phyloP scores from a whole-genome alignment of 2,113 vertebrate species.

The Nannospalax galili region DNA sequence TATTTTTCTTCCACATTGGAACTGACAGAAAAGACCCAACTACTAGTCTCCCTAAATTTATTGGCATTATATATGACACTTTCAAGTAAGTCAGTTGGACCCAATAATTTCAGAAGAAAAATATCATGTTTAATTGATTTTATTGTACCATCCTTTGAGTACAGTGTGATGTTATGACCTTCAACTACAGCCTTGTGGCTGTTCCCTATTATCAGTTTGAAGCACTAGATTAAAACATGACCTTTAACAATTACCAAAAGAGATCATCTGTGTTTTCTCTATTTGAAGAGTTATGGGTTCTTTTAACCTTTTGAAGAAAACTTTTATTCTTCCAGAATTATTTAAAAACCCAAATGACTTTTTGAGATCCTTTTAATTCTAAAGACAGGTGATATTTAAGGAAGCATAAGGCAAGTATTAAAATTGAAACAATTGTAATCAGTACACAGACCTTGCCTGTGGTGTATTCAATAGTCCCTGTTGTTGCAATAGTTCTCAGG shows the following conservation, averaged over 20 bases:
- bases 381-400: slow-evolving; percentile 67
- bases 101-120: slow-evolving; percentile 54
- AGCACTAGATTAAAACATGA: slow-evolving; percentile 72
- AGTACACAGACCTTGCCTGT: slow-evolving; percentile 29
- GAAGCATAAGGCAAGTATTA: slow-evolving; percentile 62
- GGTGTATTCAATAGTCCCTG: slow-evolving; percentile 59
- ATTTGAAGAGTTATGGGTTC: slow-evolving; percentile 71
- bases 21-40: background rate
- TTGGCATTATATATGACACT: background rate
- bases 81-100: background rate
- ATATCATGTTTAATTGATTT: slow-evolving; percentile 62
- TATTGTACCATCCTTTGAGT: slow-evolving; percentile 58
- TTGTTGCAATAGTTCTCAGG: slow-evolving; percentile 16
- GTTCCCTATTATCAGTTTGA: slow-evolving; percentile 67
- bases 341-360: slow-evolving; percentile 73
- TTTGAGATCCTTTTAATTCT: slow-evolving; percentile 70
- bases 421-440: slow-evolving; percentile 56
- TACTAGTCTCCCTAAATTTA: background rate
- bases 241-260: slow-evolving; percentile 74
- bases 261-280: slow-evolving; percentile 75
- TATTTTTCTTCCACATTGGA: background rate
- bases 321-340: slow-evolving; percentile 68
- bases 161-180: slow-evolving; percentile 61
- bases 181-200: slow-evolving; percentile 52
- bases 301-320: slow-evolving; percentile 75